A percentile compares a stretch with the other conserved stretches of the same genome.
Evolutionary conservation across 2,797 vertebrate genomes (phyloP).

Genomic region (Delichon dasypus): DNA sequence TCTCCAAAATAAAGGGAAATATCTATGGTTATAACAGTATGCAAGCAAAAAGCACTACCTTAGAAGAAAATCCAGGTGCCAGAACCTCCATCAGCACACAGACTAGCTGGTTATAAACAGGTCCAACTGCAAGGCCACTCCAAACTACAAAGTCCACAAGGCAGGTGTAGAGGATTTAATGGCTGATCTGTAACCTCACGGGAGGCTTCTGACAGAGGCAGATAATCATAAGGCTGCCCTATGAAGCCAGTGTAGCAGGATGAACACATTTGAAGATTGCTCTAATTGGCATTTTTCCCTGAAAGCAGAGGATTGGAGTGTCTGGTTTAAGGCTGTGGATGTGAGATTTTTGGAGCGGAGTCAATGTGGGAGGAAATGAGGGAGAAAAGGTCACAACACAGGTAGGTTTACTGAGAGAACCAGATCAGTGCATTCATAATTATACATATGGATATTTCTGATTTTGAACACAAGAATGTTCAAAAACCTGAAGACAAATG

Average conservation of each 20-base stretch:
- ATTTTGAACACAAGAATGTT: background rate
- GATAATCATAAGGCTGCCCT: background rate
- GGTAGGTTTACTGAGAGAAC: background rate
- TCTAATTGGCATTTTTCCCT: background rate
- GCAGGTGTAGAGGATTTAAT: background rate
- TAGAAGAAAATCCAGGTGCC: background rate
- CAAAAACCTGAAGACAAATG: background rate
- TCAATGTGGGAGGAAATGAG: accelerated
- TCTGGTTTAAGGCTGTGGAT: background rate
- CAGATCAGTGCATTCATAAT: background rate
- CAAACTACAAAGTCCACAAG: background rate
- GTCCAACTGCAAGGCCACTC: background rate
- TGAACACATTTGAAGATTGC: background rate
- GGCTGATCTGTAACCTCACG: background rate
- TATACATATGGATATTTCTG: background rate
- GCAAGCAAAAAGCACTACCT: background rate
- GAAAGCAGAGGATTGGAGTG: background rate
- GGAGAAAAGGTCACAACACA: background rate
- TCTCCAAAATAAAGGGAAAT: background rate
- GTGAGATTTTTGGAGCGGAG: background rate
- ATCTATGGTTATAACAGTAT: background rate
- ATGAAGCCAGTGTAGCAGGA: background rate
- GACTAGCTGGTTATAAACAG: background rate
- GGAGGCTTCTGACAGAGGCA: background rate
- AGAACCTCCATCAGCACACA: background rate